Evolutionary conservation across 2,113 vertebrate genomes (phyloP).

Genomic region (Aspiorhynchus laticeps): DNA sequence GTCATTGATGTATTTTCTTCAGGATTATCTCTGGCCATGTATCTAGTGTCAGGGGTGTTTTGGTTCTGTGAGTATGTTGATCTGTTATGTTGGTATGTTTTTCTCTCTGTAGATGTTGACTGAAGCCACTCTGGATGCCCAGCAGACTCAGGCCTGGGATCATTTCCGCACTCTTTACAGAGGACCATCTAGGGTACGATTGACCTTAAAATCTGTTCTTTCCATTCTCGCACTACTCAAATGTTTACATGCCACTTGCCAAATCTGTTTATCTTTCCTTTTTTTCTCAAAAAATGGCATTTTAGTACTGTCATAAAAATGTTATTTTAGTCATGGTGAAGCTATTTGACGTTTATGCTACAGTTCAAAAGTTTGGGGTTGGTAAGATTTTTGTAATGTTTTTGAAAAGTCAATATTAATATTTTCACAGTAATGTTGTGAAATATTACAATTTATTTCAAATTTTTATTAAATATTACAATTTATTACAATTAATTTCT

Average conservation of each 20-base stretch:
- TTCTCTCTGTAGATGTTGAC: conserved; percentile 73
- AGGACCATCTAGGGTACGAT: conserved; percentile 87
- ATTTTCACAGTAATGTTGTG: neutral
- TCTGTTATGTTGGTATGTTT: conserved; percentile 19
- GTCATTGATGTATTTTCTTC: neutral
- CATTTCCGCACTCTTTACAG: conserved; percentile 89
- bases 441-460: neutral
- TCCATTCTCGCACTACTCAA: neutral
- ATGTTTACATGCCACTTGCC: neutral
- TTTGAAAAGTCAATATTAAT: too few species aligned
- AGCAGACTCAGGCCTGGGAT: conserved; percentile 93
- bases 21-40: neutral
- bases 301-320: neutral
- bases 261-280: neutral
- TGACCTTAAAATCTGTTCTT: neutral
- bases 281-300: neutral
- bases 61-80: conserved; percentile 4
- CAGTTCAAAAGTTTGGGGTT: neutral
- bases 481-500: neutral
- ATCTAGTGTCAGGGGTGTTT: neutral
- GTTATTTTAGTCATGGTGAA: neutral
- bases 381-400: too few species aligned
- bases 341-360: neutral
- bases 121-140: conserved; percentile 83
- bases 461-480: neutral